These are phyloP conservation scores for Pseudomyrmex sp. DNA, from an alignment of 1,140 invertebrate genomes.

Conservation along the genomic window DNA sequence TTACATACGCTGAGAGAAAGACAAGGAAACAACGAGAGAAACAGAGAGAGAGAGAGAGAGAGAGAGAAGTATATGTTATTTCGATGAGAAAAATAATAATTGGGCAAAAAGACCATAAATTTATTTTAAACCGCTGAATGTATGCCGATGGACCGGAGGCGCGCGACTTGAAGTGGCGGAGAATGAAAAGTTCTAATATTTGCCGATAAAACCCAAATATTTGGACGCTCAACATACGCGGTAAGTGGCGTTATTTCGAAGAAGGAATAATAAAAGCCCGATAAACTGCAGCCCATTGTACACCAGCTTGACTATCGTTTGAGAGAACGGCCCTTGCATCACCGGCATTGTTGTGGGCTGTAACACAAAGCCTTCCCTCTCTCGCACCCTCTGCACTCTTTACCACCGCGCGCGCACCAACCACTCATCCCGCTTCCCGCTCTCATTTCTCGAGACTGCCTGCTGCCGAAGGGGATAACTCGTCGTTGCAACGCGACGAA, in stretches of 20 bases:
- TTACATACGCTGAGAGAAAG: background rate
- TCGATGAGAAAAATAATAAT: conserved; percentile 15
- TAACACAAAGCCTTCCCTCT: conserved; percentile 61
- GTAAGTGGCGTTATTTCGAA: conserved; percentile 67
- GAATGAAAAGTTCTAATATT: conserved; percentile 56
- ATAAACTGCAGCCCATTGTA: conserved; percentile 73
- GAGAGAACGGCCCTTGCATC: conserved; percentile 43
- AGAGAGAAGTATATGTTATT: background rate
- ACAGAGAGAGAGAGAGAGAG: too few species aligned
- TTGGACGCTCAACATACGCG: conserved; percentile 39
- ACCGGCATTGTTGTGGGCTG: conserved; percentile 66
- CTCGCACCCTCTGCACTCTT: conserved; percentile 24
- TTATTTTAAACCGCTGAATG: background rate
- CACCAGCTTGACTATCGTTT: conserved; percentile 60
- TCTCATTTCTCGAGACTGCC: conserved; percentile 36
- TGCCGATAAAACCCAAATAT: conserved; percentile 58
- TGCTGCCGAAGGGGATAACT: conserved; percentile 48
- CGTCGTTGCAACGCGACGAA: conserved; percentile 39
- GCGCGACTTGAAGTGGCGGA: background rate
- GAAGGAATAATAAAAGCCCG: conserved; percentile 75
- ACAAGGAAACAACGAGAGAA: too few species aligned
- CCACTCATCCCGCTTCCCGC: conserved; percentile 15
- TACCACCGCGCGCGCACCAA: conserved; percentile 22
- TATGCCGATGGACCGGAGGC: background rate
- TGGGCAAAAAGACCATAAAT: conserved; percentile 16